Base-by-base conservation (phyloP, 2,797 vertebrate genomes). In the Phyllotis vaccarum region DNA sequence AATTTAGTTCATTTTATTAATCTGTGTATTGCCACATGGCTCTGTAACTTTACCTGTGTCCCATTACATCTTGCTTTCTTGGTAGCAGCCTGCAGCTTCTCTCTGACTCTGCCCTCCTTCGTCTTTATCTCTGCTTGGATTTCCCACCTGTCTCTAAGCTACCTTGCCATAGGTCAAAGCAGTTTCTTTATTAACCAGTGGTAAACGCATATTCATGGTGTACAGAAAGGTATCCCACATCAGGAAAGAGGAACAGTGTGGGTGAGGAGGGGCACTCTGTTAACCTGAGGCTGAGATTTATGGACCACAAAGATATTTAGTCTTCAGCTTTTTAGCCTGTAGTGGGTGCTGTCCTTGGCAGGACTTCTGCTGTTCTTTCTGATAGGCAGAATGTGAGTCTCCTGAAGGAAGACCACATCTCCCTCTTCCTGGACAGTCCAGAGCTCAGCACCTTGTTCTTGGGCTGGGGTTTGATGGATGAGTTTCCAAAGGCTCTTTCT, bases 381-480 rank as follows among this genome's bases (percentile, higher is more conserved):
- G 40, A 68, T 40, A 27, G n/a, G 21, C 92, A 81, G 56, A 52
- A 52, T 24, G 29, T 62, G 31, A 2, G 49, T 54, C 46, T 46
- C 40, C 21, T 17, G 16, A 60, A 92, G 27, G 46, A 43, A 49
- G 46, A 58, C 89, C 29, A 0, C 43, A 58, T 72, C 64, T 83
- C 72, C 34, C 64, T 75, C 31, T 0, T 58, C 37, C 34, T 31
- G 66, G 46, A 19, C 40, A 54, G 64, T 88, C 64, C 70, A 62
- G 85, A 80, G 21, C 90, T 85, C 31, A 34, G 43, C 40, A 54
- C 89, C 75, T 1, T 81, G 68, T 86, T 91, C 88, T 2, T 37
- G n/a, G 87, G 80, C 72, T 82, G 24, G 56, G 22, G 16, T 52
- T 80, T 94, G 96, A 86, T 95, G 91, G 89, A 91, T 56, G 27